Conservation (phyloP, 2,888 invertebrate genomes). For the Stenichneumon culpator region DNA sequence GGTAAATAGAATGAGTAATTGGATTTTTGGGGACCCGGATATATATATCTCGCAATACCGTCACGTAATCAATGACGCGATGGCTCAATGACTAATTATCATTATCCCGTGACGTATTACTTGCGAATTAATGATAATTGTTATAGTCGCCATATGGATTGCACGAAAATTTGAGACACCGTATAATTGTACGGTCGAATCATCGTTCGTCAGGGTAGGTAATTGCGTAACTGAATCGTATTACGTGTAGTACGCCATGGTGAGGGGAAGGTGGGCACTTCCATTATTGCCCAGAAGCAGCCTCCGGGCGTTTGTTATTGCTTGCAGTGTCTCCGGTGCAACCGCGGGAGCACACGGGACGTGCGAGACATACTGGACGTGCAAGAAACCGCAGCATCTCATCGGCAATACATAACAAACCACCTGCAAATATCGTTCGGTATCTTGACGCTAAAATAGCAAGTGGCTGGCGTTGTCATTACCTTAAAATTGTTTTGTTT, state of each 20-base stretch:
- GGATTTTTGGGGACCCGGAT: neutral
- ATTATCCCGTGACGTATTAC: neutral
- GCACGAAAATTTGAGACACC: constrained; percentile 7
- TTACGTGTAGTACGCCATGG: constrained; percentile 17
- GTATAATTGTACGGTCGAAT: constrained; percentile 7
- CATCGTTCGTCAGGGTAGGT: constrained; percentile 16
- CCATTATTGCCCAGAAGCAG: constrained; percentile 43
- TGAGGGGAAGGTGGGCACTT: constrained; percentile 5
- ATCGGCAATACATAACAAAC: constrained; percentile 13
- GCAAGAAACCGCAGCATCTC: constrained; percentile 38
- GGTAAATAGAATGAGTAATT: too few species aligned
- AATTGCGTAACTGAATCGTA: constrained; percentile 51
- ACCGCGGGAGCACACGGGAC: neutral
- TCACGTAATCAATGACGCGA: constrained; percentile 4
- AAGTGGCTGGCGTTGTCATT: neutral
- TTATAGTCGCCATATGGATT: constrained; percentile 3
- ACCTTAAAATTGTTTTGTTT: neutral
- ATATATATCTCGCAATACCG: neutral
- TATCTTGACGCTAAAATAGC: neutral
- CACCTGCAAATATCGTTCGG: constrained; percentile 15
- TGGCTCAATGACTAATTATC: neutral
- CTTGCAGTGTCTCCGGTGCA: constrained; percentile 21
- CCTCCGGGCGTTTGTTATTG: constrained; percentile 45
- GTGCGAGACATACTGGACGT: constrained; percentile 32
- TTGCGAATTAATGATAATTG: neutral